Evolutionary conservation across 2,888 invertebrate species (phyloP), one percentile per base, ranked within the genome.

Genomic region (Alsophila aescularia): DNA sequence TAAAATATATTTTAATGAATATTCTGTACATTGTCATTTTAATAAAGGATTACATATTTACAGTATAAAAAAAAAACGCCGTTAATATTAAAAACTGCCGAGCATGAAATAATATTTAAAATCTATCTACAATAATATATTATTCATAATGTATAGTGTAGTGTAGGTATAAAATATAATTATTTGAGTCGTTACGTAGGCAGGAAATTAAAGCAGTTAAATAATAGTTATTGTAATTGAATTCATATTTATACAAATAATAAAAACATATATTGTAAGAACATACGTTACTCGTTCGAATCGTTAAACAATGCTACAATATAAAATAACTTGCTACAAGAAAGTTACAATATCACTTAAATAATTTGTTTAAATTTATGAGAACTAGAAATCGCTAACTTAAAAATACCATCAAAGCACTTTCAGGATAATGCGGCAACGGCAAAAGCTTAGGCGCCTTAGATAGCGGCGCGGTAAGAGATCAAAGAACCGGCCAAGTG

Each of bases 1-100:
- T 69, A 73, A 69, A 67, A 56, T 61, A 60, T 54, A 59, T 65
- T 53, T 9, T 8, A 63, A 58, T 57, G 65, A 72, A 10, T 57
- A 69, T 34, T 37, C 71, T 79, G 73, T 79, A 81, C 78, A 81
- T 66, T 70, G 72, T 71, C 70, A 67, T 65, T 62, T 66, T 66
- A 64, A 66, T 67, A 50, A 55, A 61, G 56, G 47, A 71, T 50
- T 71, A 41, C 8, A 35, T 14, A 80, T 80, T 72, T 77, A 81
- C 79, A 81, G 55, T 49, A 12, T 60, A 66, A 7, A 24, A 7
- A 74, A 72, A 70, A 71, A 15, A 32, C 18, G 27, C 39, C 14
- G 37, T 42, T 14, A 16, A 31, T 39, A 55, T 44, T 52, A 53
- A 57, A 51, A 56, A 52, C 48, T 61, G 58, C 43, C 9, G 24